Base-by-base conservation (phyloP, 2,888 invertebrate genomes). In the Volucella bombylans region DNA sequence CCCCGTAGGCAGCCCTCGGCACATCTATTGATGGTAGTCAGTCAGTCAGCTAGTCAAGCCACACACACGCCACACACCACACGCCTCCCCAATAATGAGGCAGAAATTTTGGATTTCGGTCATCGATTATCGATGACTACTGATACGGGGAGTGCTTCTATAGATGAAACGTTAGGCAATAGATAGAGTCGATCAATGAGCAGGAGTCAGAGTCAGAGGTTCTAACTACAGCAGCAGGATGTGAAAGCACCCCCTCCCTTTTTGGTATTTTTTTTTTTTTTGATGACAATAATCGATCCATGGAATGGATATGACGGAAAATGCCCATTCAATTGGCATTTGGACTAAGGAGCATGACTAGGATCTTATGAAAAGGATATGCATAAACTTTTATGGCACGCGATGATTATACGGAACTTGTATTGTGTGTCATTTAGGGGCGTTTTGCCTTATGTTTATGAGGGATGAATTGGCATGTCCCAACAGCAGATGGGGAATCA, bases 121-220 rank as follows among this genome's bases (percentile, higher is more conserved):
- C 54, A 65, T 78, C 82, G 73, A 83, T 83, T 67, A 79, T 79
- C 82, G 78, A 74, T 65, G 73, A 68, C 64, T 83, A 62, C 64
- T 45, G 61, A 49, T 76, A 47, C 61, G 9, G 65, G 9, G 71
- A 69, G 41, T 69, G 62, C 57, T 62, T 57, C 49, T n/a, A n/a
- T n/a, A 55, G 39, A 74, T 73, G 23, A 54, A 69, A 65, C 57
- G 55, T 72, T 59, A 9, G 62, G 62, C 50, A 68, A 57, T 72
- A 72, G 73, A 69, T 69, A 65, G 50, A 50, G 38, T 39, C 79
- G 57, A 72, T 55, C 57, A 77, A 43, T 50, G 64, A 64, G n/a
- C 15, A 15, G 55, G 57, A 9, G 39, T 43, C 6, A 31, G 41
- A 38, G 18, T 9, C 3, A 52, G 10, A 50, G 4, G 43, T 14